Evolutionary conservation across 2,113 vertebrate species (phyloP).

Genomic region (Dendropsophus ebraccatus): DNA sequence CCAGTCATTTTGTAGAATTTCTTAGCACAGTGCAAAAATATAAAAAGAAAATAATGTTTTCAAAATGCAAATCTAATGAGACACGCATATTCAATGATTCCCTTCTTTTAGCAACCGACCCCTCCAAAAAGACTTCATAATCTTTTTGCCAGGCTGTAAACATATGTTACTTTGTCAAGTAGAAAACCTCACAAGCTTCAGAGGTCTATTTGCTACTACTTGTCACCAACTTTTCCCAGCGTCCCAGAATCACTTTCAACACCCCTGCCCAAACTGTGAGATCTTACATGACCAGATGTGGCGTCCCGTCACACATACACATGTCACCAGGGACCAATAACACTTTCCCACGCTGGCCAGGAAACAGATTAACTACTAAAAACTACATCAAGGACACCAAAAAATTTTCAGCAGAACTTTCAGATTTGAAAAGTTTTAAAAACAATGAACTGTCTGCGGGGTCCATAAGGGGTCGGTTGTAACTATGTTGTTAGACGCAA

Average conservation of each 20-base stretch:
- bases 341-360: constrained; percentile 23
- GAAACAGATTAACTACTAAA: neutral
- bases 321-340: neutral
- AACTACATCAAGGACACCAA: neutral
- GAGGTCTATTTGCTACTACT: neutral
- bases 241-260: neutral
- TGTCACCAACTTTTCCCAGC: neutral
- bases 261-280: neutral
- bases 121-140: neutral
- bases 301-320: neutral
- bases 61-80: neutral
- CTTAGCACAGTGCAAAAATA: too few relatives aligned
- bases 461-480: neutral
- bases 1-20: too few relatives aligned
- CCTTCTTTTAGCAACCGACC: neutral
- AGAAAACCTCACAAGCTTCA: neutral
- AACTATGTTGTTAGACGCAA: neutral
- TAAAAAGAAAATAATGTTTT: too few relatives aligned
- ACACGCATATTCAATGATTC: neutral
- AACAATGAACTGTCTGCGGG: neutral
- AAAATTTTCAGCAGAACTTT: neutral
- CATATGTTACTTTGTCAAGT: neutral
- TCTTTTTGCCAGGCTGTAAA: neutral
- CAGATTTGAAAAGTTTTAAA: neutral
- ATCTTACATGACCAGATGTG: constrained; percentile 4